phyloP scores from a whole-genome alignment of 2,888 invertebrate species.

The Acrobeloides nanus region DNA sequence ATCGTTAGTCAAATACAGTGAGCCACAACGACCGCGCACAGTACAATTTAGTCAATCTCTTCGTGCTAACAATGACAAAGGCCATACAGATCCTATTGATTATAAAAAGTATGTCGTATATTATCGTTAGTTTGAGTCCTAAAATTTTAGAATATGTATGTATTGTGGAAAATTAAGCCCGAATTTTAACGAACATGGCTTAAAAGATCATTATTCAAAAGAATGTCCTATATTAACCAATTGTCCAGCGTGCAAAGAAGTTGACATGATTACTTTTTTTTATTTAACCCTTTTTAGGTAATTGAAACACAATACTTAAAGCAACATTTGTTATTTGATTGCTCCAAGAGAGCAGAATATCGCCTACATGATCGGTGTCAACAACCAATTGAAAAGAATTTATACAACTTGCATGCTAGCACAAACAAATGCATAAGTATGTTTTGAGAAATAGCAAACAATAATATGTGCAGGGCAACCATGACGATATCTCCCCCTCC shows the following conservation, averaged over 20 bases:
- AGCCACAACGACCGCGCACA: too few relatives aligned
- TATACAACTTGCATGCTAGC: conserved; percentile 64
- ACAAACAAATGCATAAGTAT: conserved; percentile 63
- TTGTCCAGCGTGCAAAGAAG: conserved; percentile 79
- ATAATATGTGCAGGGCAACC: too few relatives aligned
- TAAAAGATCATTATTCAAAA: conserved; percentile 88
- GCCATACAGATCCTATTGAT: conserved; percentile 15
- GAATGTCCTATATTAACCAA: conserved; percentile 81
- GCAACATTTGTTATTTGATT: conserved; percentile 74
- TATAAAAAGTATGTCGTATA: conserved; percentile 19
- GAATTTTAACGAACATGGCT: conserved; percentile 64
- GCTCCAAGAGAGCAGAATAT: conserved; percentile 67
- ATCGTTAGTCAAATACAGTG: too few relatives aligned
- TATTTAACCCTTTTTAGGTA: conserved; percentile 43
- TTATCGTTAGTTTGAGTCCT: too few relatives aligned
- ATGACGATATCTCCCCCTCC: too few relatives aligned
- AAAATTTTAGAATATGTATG: conserved; percentile 69
- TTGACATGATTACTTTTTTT: conserved; percentile 53
- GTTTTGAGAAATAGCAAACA: too few relatives aligned
- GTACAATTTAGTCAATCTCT: too few relatives aligned
- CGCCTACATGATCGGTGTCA: conserved; percentile 68
- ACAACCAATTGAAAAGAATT: conserved; percentile 66
- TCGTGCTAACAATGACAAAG: conserved; percentile 10
- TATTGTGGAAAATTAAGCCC: conserved; percentile 75
- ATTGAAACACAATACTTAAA: conserved; percentile 77